These are phyloP conservation scores for Aleiodes leptofemur DNA, from an alignment of 2,888 invertebrate genomes.

Conservation along the genomic window DNA sequence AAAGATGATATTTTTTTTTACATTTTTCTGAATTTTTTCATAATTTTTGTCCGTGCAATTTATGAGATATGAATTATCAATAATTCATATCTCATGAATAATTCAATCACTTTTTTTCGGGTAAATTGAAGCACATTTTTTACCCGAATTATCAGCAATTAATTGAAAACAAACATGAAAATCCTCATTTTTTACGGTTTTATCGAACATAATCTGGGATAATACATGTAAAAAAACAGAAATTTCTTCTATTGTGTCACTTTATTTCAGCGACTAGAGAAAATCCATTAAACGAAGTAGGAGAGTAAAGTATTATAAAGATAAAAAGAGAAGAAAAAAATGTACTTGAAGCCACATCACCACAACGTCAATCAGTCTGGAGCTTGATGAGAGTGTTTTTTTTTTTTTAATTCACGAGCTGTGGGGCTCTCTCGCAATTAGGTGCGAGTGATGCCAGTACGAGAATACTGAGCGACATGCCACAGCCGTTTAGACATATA, in stretches of 20 bases:
- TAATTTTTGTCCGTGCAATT: too few species aligned
- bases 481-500: constrained; percentile 32
- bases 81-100: too few species aligned
- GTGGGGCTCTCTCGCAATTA: constrained; percentile 37
- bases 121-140: too few species aligned
- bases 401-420: constrained; percentile 42
- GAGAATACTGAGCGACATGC: constrained; percentile 12
- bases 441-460: constrained; percentile 36
- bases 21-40: too few species aligned
- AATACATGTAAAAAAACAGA: too few species aligned
- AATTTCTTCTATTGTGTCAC: background rate
- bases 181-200: too few species aligned
- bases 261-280: background rate
- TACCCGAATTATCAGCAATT: too few species aligned
- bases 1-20: too few species aligned
- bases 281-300: constrained; percentile 27
- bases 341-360: constrained; percentile 27
- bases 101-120: too few species aligned
- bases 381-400: constrained; percentile 39
- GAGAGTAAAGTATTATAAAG: constrained; percentile 10
- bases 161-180: too few species aligned
- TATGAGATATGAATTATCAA: too few species aligned
- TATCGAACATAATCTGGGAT: too few species aligned
- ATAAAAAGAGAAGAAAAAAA: constrained; percentile 8
- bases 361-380: constrained; percentile 36